A percentile compares a stretch with the other conserved stretches of the same genome.
Conservation (phyloP, 2,888 invertebrate species). For the Sarcophaga variegata region DNA sequence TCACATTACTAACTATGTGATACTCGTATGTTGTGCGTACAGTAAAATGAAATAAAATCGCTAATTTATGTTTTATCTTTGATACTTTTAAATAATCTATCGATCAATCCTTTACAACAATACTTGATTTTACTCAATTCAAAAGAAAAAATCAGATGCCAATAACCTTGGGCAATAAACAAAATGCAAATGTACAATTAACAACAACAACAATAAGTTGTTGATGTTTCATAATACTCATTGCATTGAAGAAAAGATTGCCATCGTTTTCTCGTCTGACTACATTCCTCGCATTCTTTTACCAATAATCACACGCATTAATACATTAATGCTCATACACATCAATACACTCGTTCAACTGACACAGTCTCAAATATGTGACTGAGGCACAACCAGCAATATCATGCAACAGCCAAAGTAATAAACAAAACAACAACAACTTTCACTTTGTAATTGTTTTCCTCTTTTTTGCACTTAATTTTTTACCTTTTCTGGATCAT, state of each 20-base stretch:
- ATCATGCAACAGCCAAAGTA: constrained; percentile 6
- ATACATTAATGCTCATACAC: neutral
- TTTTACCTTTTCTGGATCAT: constrained; percentile 57
- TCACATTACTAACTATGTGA: no score
- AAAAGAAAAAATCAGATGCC: neutral
- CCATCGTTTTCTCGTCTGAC: constrained; percentile 16
- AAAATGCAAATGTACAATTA: neutral
- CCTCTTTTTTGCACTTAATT: neutral
- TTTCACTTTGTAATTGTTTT: constrained; percentile 40
- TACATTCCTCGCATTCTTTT: constrained; percentile 51
- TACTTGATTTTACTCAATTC: no score
- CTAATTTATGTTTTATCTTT: no score
- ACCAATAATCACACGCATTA: constrained; percentile 26
- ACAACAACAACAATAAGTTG: no score
- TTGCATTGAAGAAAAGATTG: constrained; percentile 5
- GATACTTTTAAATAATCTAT: no score
- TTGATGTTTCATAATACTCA: constrained; percentile 9
- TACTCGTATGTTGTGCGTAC: no score
- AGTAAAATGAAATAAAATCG: no score
- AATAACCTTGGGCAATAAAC: constrained; percentile 7
- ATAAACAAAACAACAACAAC: constrained; percentile 40
- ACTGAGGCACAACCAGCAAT: neutral
- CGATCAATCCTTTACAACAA: no score
- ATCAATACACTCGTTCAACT: constrained; percentile 14
- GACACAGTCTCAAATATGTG: neutral